Percentiles rank a stretch among this genome's conserved stretches.
These are phyloP conservation scores for Lochmaea capreae DNA, from an alignment of 2,888 invertebrate genomes.

Conservation along the genomic window DNA sequence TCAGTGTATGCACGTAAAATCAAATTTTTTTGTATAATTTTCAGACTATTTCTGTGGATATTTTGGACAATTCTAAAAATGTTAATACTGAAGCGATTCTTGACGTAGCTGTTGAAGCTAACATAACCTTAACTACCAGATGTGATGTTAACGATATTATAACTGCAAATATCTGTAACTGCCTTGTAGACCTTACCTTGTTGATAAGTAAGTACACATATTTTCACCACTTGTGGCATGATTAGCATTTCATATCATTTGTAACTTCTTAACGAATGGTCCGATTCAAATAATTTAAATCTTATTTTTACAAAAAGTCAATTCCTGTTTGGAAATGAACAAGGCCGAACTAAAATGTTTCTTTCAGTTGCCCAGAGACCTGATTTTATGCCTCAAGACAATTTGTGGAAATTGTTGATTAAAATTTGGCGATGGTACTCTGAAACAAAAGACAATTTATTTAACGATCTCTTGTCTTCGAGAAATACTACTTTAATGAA, in stretches of 20 bases:
- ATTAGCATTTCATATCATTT: too few relatives aligned
- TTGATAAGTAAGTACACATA: conserved; percentile 55
- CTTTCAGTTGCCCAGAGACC: conserved; percentile 52
- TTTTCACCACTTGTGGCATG: not conserved
- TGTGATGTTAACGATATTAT: conserved; percentile 60
- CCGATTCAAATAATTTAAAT: too few relatives aligned
- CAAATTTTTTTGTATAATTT: not conserved
- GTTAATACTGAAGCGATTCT: conserved; percentile 39
- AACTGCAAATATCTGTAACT: conserved; percentile 50
- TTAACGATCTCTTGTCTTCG: conserved; percentile 55
- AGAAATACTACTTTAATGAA: conserved; percentile 56
- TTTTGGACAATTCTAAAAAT: conserved; percentile 42
- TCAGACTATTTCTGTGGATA: conserved; percentile 45
- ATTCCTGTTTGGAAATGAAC: not conserved
- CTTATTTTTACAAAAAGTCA: too few relatives aligned
- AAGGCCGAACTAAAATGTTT: not conserved
- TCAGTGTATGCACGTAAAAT: too few relatives aligned
- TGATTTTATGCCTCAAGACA: conserved; percentile 36
- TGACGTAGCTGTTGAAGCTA: conserved; percentile 45
- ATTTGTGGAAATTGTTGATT: conserved; percentile 40
- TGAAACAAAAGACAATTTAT: conserved; percentile 49
- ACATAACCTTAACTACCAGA: conserved; percentile 53
- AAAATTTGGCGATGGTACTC: conserved; percentile 49
- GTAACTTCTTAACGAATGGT: not conserved
- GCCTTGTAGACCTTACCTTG: conserved; percentile 55